phyloP scores from a whole-genome alignment of 2,113 vertebrate species.

The Corvus cornix region DNA sequence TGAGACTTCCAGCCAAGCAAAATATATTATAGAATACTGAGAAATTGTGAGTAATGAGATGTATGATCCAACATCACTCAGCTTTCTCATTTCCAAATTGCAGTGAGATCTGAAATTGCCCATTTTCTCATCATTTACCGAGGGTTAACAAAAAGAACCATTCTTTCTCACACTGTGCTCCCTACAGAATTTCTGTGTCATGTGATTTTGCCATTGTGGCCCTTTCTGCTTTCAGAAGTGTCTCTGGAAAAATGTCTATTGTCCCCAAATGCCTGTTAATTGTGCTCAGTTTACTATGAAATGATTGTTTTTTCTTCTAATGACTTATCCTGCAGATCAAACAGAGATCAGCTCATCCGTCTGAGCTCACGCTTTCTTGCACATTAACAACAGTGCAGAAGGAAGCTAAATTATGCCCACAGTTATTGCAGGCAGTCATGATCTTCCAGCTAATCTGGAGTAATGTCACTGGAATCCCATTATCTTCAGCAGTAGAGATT shows the following conservation, averaged over 20 bases:
- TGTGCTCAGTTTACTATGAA: slow-evolving; percentile 44
- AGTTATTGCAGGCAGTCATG: slow-evolving; percentile 12
- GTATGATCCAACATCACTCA: slow-evolving; percentile 6
- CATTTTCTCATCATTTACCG: not conserved
- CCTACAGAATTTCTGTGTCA: not conserved
- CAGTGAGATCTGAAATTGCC: slow-evolving; percentile 27
- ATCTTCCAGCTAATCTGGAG: slow-evolving; percentile 5
- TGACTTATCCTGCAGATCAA: slow-evolving; percentile 1
- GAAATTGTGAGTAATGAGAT: not conserved
- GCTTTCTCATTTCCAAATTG: slow-evolving; percentile 25
- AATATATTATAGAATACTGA: not conserved
- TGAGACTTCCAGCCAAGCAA: not conserved
- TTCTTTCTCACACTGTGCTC: not conserved
- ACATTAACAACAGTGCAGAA: slow-evolving; percentile 40
- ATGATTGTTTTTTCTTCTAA: slow-evolving; percentile 31
- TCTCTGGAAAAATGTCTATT: slow-evolving; percentile 14
- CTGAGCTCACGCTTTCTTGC: not conserved
- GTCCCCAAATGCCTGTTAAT: slow-evolving; percentile 20
- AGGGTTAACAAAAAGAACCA: slow-evolving; percentile 28
- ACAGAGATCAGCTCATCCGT: not conserved
- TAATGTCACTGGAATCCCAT: slow-evolving; percentile 11
- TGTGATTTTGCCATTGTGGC: not conserved
- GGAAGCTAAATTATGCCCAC: slow-evolving; percentile 11
- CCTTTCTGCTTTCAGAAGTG: not conserved
- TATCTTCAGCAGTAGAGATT: slow-evolving; percentile 10